These are phyloP conservation scores for Acrobasis suavella DNA, from an alignment of 2,888 invertebrate genomes.

Conservation along the genomic window DNA sequence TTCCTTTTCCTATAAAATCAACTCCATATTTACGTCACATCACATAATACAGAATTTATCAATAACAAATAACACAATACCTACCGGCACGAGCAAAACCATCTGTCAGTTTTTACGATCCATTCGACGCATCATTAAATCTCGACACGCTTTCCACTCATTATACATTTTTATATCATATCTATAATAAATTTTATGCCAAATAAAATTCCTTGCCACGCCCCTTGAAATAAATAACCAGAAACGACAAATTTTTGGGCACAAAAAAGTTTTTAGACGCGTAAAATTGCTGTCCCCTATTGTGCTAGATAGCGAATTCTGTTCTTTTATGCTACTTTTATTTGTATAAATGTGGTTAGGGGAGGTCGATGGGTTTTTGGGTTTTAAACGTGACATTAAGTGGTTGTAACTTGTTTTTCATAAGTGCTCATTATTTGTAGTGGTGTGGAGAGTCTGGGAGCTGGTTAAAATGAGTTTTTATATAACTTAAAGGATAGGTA, in stretches of 20 bases:
- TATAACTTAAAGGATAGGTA: constrained; percentile 3
- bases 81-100: constrained; percentile 55
- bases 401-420: constrained; percentile 24
- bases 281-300: constrained; percentile 52
- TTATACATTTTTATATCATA: constrained; percentile 73
- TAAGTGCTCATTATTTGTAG: constrained; percentile 20
- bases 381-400: constrained; percentile 27
- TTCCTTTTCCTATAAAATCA: constrained; percentile 1
- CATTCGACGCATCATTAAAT: constrained; percentile 71
- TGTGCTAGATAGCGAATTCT: constrained; percentile 32
- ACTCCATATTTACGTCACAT: constrained; percentile 12
- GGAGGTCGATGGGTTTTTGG: constrained; percentile 22
- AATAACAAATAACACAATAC: constrained; percentile 29
- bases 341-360: constrained; percentile 41
- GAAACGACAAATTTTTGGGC: constrained; percentile 34
- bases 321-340: constrained; percentile 46
- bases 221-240: constrained; percentile 44
- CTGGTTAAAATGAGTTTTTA: neutral
- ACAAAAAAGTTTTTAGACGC: constrained; percentile 36
- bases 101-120: constrained; percentile 53
- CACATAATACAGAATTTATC: constrained; percentile 20
- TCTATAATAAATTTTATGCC: constrained; percentile 73
- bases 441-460: constrained; percentile 7
- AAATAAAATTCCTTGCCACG: constrained; percentile 72
- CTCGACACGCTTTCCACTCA: constrained; percentile 74